Evolutionary conservation across 2,888 invertebrate genomes (phyloP).

Genomic region (Aporophyla nigra): DNA sequence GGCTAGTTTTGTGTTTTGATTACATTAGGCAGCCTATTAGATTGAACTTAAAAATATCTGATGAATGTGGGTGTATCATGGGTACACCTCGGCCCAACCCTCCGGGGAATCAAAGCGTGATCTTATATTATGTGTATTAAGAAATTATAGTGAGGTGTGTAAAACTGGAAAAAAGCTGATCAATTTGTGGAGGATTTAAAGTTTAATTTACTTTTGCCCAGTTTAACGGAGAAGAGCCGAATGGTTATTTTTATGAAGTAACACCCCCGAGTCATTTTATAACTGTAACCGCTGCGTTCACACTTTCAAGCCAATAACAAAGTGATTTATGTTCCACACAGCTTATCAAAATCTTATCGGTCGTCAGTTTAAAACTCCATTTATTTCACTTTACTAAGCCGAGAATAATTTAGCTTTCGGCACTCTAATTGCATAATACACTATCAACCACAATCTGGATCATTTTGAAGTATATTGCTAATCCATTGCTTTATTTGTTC

Average conservation of each 20-base stretch:
- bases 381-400: not conserved
- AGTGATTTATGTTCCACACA: constrained; percentile 21
- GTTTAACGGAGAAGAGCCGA: not conserved
- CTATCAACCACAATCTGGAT: no score
- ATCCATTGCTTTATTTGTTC: no score
- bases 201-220: not conserved
- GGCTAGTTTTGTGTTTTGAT: no score
- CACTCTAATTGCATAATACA: no score
- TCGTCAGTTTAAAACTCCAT: constrained; percentile 12
- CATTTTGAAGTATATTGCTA: no score
- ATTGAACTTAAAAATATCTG: no score
- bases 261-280: not conserved
- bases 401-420: not conserved
- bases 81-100: no score
- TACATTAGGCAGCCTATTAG: no score
- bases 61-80: no score
- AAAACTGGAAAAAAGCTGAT: not conserved
- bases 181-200: not conserved
- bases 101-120: no score
- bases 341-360: not conserved
- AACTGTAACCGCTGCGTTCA: not conserved
- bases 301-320: constrained; percentile 3
- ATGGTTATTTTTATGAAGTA: not conserved
- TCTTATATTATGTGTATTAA: no score
- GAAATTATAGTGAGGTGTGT: not conserved